Base-by-base conservation (phyloP, 1,140 invertebrate species). In the Pseudomyrmex cubaensis region DNA sequence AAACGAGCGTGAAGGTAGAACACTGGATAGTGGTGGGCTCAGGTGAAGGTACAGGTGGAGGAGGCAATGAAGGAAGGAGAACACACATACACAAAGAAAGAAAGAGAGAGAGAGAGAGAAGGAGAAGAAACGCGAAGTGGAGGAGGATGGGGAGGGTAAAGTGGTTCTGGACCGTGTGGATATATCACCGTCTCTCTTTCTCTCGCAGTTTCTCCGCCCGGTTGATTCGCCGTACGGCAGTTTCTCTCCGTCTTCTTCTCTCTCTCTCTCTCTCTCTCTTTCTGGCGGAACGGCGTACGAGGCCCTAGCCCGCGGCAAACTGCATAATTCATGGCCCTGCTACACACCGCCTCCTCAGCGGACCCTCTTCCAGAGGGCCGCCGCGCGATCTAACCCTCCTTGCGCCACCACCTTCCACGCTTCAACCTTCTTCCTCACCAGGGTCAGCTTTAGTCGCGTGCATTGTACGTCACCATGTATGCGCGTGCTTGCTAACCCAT, bases 241-340 rank as follows among this genome's bases (percentile, higher is more conserved):
- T 56, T 50, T 35, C 22, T 44, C 25, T n/a, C 56, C 52, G 22
- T 62, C 84, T 57, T 62, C 84, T 57, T 57, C 59, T 62, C 52
- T 56, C 22, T 25, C 70, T 22, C 25, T 50, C 62, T 77, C 66
- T 44, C 86, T 87, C 84, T 85, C 85, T 89, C 87, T 77, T 82
- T 64, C 82, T 35, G 35, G 5, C 35, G 35, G 5, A 35, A 35
- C 87, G 80, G 84, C 75, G 80, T 75, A 56, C 85, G 85, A 87
- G 91, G 85, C 89, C 83, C 82, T 90, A 88, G 90, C 92, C 92
- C 89, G 90, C 86, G 92, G 93, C 91, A 85, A 90, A 90, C 92
- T 94, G 92, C 93, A 93, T 94, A 93, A 93, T 94, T 93, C 93
- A 94, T 94, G 90, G 91, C 89, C 87, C 90, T 87, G 73, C 90